Conservation (phyloP, 2,113 vertebrate species). For the Desmodus rotundus region DNA sequence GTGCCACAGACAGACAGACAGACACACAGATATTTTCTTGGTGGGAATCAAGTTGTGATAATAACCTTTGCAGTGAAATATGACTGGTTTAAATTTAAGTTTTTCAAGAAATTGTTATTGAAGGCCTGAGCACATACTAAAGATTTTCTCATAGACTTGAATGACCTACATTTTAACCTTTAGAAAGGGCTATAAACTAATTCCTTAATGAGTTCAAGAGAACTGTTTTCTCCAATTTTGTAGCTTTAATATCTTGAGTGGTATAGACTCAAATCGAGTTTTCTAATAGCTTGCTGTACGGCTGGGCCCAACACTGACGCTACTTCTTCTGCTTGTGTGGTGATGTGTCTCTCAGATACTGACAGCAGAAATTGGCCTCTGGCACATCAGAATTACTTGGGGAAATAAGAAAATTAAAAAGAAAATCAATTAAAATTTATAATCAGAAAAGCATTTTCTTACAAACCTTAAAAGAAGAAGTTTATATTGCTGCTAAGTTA, state of each 20-base stretch:
- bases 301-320: background rate
- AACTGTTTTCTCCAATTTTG: background rate
- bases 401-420: background rate
- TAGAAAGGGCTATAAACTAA: background rate
- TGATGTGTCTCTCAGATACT: background rate
- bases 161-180: background rate
- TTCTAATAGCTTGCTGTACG: background rate
- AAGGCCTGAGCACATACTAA: background rate
- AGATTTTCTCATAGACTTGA: background rate
- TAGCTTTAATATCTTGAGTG: background rate
- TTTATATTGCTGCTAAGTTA: background rate
- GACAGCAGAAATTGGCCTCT: background rate
- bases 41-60: background rate
- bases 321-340: background rate
- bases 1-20: background rate
- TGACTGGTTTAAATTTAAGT: background rate
- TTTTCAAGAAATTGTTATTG: background rate
- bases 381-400: background rate
- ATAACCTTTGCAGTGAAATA: constrained; percentile 21
- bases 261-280: background rate
- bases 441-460: constrained; percentile 21
- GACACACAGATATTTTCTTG: background rate
- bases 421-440: background rate
- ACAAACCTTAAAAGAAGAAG: background rate
- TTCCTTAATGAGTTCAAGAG: background rate